Conservation (phyloP, 1,140 invertebrate genomes). For the Bombus ignitus region DNA sequence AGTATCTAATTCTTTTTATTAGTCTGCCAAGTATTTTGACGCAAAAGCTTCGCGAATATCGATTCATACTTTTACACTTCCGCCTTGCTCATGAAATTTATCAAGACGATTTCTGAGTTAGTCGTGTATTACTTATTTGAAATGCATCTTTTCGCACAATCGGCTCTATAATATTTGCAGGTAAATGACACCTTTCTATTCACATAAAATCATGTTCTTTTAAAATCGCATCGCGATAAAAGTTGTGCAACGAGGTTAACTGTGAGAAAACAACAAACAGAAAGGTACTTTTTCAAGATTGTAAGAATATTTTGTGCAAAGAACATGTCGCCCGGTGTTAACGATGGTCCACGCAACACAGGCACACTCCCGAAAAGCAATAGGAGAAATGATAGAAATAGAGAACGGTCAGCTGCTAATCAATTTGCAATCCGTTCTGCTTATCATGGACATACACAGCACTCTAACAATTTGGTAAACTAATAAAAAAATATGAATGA, state of each 20-base stretch:
- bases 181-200: slow-evolving; percentile 26
- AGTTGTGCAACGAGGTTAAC: slow-evolving; percentile 37
- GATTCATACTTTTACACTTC: slow-evolving; percentile 46
- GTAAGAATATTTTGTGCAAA: slow-evolving; percentile 38
- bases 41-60: slow-evolving; percentile 55
- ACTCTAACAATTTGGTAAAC: slow-evolving; percentile 78
- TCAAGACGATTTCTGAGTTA: neutral
- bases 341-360: slow-evolving; percentile 74
- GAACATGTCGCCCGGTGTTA: slow-evolving; percentile 76
- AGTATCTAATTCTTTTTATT: slow-evolving; percentile 45
- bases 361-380: slow-evolving; percentile 78
- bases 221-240: slow-evolving; percentile 3
- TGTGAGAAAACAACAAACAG: slow-evolving; percentile 24
- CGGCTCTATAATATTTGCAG: slow-evolving; percentile 17
- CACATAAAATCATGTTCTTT: neutral
- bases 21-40: slow-evolving; percentile 68
- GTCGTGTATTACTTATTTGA: slow-evolving; percentile 3
- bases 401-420: slow-evolving; percentile 70
- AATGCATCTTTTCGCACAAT: slow-evolving; percentile 7
- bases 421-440: slow-evolving; percentile 58
- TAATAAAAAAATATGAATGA: slow-evolving; percentile 17
- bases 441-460: slow-evolving; percentile 63
- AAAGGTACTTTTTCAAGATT: slow-evolving; percentile 9
- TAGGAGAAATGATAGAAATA: slow-evolving; percentile 74
- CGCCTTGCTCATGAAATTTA: slow-evolving; percentile 6